Evolutionary conservation across 2,888 invertebrate species (phyloP).

Genomic region (Oligia fasciuncula): DNA sequence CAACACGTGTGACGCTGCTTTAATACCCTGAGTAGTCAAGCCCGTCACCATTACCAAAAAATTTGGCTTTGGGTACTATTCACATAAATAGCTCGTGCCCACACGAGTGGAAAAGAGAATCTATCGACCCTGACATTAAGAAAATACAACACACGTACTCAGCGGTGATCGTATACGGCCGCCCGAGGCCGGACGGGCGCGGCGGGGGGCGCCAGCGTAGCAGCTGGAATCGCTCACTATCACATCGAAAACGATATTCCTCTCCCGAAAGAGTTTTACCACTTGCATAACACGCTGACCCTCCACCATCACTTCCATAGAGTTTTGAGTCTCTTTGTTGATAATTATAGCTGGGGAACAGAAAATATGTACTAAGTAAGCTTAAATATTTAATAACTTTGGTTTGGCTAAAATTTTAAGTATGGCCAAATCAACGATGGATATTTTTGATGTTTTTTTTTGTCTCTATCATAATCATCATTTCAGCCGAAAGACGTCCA

Average conservation of each 20-base stretch:
- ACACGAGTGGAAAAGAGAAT: background rate
- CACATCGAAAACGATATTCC: constrained; percentile 78
- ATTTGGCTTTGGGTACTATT: background rate
- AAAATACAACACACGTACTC: constrained; percentile 56
- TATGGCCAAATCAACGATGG: background rate
- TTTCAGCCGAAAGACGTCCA: background rate
- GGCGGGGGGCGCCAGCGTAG: constrained; percentile 22
- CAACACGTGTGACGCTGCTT: background rate
- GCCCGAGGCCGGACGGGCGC: constrained; percentile 52
- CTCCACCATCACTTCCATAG: constrained; percentile 81
- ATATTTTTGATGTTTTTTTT: background rate
- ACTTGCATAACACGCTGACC: constrained; percentile 76
- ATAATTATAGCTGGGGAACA: constrained; percentile 80
- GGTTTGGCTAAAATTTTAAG: background rate
- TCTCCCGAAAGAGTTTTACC: constrained; percentile 79
- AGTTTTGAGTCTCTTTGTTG: constrained; percentile 73
- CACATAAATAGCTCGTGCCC: background rate
- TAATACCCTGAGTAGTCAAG: background rate
- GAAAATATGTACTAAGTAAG: background rate
- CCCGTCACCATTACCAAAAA: background rate
- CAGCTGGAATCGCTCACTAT: constrained; percentile 66
- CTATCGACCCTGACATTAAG: background rate
- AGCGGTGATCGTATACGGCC: constrained; percentile 64
- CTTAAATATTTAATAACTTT: background rate
- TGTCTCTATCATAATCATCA: background rate